Percentiles rank a stretch among this genome's conserved stretches.
These are phyloP conservation scores for Mellivora capensis DNA, from an alignment of 2,113 vertebrate species.

Conservation along the genomic window DNA sequence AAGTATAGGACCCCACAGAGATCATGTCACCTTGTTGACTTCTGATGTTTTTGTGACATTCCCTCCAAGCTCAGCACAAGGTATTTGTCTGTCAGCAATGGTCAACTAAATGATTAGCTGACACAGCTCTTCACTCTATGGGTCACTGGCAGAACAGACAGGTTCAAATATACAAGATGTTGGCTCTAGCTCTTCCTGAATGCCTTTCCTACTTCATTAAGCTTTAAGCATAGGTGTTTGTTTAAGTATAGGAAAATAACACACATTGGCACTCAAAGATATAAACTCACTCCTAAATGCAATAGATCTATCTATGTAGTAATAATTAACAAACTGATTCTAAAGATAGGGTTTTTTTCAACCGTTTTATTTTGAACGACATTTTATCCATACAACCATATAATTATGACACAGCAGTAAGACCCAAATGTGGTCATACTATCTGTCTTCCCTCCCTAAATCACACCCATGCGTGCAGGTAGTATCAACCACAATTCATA, in stretches of 20 bases:
- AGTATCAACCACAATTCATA: background rate
- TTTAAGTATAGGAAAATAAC: conserved; percentile 57
- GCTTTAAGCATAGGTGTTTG: conserved; percentile 55
- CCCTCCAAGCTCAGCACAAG: conserved; percentile 65
- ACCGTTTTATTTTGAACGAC: background rate
- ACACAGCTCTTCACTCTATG: conserved; percentile 75
- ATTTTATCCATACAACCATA: background rate
- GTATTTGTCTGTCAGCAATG: conserved; percentile 80
- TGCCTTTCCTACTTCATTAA: conserved; percentile 73
- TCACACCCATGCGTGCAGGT: background rate
- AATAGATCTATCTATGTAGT: background rate
- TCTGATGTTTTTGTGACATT: conserved; percentile 58
- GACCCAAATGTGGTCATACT: background rate
- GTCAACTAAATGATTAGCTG: conserved; percentile 78
- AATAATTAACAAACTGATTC: background rate
- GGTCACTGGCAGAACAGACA: conserved; percentile 84
- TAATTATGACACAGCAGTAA: background rate
- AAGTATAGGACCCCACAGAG: background rate
- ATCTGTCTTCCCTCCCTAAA: background rate
- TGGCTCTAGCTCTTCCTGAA: conserved; percentile 75
- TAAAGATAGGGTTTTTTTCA: background rate
- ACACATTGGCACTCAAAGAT: conserved; percentile 54
- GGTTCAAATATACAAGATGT: conserved; percentile 80
- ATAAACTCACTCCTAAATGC: conserved; percentile 60
- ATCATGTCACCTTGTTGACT: background rate